phyloP scores from a whole-genome alignment of 2,888 invertebrate genomes.

The Cryptops parisi region DNA sequence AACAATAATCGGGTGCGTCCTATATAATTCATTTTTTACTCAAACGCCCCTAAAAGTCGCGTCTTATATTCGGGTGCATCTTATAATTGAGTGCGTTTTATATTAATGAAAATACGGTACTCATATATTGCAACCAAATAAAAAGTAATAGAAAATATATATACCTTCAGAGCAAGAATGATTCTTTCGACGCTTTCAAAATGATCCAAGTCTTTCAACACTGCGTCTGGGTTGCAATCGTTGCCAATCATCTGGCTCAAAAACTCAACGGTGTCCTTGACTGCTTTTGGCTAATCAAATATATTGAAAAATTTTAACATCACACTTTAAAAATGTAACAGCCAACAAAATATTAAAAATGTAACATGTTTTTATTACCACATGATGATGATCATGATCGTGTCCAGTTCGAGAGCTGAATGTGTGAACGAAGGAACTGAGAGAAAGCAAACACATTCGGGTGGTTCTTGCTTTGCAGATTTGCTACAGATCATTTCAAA shows the following conservation, averaged over 20 bases:
- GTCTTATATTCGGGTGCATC: too few relatives aligned
- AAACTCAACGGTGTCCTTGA: not conserved
- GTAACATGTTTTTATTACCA: not conserved
- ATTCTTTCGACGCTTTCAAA: not conserved
- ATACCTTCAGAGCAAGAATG: slow-evolving; percentile 11
- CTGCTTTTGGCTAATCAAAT: not conserved
- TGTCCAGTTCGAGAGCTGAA: not conserved
- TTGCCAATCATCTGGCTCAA: not conserved
- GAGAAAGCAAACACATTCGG: slow-evolving; percentile 7
- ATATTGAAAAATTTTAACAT: not conserved
- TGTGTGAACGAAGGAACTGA: slow-evolving; percentile 10
- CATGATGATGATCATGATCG: not conserved
- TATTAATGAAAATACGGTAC: too few relatives aligned
- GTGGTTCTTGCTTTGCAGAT: slow-evolving; percentile 10
- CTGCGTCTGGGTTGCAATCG: not conserved
- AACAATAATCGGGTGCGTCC: too few relatives aligned
- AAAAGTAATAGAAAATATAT: not conserved
- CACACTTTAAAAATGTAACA: not conserved
- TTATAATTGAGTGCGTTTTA: too few relatives aligned
- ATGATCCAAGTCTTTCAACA: not conserved
- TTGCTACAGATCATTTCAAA: slow-evolving; percentile 1
- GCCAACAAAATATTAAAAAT: not conserved
- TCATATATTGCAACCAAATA: not conserved
- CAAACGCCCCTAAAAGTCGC: too few relatives aligned
- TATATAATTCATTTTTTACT: too few relatives aligned